Evolutionary conservation across 2,113 vertebrate species (phyloP).

Genomic region (Grallaria varia): DNA sequence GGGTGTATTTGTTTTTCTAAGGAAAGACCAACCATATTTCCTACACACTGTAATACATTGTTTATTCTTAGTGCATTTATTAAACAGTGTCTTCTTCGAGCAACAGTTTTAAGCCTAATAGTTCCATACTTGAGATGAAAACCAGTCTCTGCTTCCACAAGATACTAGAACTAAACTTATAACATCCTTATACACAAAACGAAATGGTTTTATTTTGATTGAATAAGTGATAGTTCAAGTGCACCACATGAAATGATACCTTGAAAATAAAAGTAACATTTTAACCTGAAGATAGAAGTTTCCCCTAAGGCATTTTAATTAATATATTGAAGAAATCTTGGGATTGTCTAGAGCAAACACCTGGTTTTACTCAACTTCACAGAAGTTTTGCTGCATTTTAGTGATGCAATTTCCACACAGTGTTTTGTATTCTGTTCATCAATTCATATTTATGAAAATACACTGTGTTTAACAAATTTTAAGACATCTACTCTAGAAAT

Average conservation of each 20-base stretch:
- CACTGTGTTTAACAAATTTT: neutral
- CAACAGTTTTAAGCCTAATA: neutral
- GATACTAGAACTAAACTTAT: neutral
- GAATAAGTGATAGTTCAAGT: neutral
- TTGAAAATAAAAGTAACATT: neutral
- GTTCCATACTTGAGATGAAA: neutral
- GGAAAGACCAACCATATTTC: neutral
- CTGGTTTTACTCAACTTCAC: neutral
- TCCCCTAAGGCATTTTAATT: neutral
- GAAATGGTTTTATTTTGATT: neutral
- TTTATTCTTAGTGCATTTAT: neutral
- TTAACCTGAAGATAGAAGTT: neutral
- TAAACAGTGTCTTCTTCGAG: neutral
- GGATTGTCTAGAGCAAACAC: neutral
- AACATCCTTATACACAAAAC: neutral
- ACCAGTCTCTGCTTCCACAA: neutral
- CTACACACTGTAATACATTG: neutral
- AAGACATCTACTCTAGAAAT: neutral
- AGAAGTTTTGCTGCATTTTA: neutral
- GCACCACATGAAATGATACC: neutral
- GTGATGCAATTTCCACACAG: neutral
- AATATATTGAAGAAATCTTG: neutral
- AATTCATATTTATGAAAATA: neutral
- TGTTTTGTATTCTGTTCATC: neutral
- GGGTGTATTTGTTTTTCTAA: slow-evolving; percentile 14